phyloP scores from a whole-genome alignment of 1,140 invertebrate species.

The Globodera ellingtonae region DNA sequence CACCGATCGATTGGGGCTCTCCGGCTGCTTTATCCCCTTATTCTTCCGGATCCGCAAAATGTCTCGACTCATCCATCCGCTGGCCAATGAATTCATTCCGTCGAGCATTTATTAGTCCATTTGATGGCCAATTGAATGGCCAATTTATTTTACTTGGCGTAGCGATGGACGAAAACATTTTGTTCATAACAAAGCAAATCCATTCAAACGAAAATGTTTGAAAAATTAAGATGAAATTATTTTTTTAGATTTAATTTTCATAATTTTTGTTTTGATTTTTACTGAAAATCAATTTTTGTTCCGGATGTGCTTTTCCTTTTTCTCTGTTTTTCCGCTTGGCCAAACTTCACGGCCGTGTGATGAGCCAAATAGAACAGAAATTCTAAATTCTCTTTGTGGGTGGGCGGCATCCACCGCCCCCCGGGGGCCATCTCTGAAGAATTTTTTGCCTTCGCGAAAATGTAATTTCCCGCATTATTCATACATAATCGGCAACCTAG shows the following conservation, averaged over 20 bases:
- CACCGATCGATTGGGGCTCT: background rate
- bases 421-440: background rate
- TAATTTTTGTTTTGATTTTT: too few relatives aligned
- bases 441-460: background rate
- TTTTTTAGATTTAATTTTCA: too few relatives aligned
- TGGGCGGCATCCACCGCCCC: too few relatives aligned
- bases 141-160: background rate
- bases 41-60: background rate
- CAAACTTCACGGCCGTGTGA: background rate
- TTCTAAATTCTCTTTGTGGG: background rate
- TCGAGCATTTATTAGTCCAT: too few relatives aligned
- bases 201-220: too few relatives aligned
- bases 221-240: too few relatives aligned
- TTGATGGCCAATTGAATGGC: background rate
- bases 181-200: too few relatives aligned
- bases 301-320: background rate
- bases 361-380: background rate
- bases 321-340: background rate
- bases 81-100: too few relatives aligned
- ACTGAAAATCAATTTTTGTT: too few relatives aligned
- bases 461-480: conserved; percentile 1
- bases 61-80: background rate
- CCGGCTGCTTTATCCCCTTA: background rate
- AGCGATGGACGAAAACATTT: too few relatives aligned
- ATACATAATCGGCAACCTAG: background rate